Evolutionary conservation across 2,888 invertebrate species (phyloP).

Genomic region (Anoplius nigerrimus): DNA sequence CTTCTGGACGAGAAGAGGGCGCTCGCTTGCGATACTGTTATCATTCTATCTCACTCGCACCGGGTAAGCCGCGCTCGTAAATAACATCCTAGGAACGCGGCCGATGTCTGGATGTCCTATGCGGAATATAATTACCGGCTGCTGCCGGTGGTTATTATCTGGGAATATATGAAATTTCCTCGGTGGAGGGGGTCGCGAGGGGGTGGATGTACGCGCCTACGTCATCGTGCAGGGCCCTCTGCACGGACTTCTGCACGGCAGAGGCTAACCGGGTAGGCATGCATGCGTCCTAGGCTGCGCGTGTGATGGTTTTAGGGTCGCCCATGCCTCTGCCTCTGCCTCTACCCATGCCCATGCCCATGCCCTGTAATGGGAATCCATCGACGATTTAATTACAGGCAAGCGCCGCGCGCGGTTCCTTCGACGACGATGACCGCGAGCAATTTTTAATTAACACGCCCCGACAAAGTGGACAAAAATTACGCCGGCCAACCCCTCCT

Average conservation of each 20-base stretch:
- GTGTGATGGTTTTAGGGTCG: slow-evolving; percentile 24
- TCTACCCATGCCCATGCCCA: background rate
- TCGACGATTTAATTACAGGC: slow-evolving; percentile 64
- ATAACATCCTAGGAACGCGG: background rate
- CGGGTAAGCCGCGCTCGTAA: background rate
- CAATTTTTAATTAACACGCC: slow-evolving; percentile 68
- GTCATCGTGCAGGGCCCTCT: too few species aligned
- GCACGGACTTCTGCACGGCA: too few species aligned
- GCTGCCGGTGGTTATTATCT: slow-evolving; percentile 12
- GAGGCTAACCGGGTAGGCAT: too few species aligned
- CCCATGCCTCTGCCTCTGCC: slow-evolving; percentile 9
- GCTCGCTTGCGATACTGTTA: too few species aligned
- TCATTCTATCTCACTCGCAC: too few species aligned
- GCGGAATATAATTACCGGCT: background rate
- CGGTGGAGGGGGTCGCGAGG: too few species aligned
- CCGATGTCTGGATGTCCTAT: background rate
- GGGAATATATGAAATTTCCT: slow-evolving; percentile 17
- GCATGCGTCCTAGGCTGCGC: background rate
- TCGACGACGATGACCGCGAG: slow-evolving; percentile 61
- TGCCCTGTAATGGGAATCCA: slow-evolving; percentile 47
- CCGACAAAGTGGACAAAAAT: slow-evolving; percentile 58
- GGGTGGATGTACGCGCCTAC: too few species aligned
- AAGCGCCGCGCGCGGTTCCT: slow-evolving; percentile 48
- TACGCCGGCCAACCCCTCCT: slow-evolving; percentile 31
- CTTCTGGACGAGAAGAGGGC: too few species aligned